Evolutionary conservation across 2,113 vertebrate genomes (phyloP).

Genomic region (Camelus bactrianus): DNA sequence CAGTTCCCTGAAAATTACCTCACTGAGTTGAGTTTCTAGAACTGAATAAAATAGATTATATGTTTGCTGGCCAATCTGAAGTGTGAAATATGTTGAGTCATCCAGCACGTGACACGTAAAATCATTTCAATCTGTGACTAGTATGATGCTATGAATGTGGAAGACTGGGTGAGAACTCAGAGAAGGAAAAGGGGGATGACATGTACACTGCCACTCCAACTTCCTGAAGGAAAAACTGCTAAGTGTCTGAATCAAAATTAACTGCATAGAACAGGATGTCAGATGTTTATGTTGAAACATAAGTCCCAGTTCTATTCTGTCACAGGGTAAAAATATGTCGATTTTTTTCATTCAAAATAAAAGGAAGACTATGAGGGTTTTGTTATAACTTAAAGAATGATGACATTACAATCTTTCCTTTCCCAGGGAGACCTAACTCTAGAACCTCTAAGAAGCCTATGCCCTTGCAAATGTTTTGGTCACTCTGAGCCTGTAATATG

Average conservation of each 20-base stretch:
- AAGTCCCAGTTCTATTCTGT: slow-evolving; percentile 25
- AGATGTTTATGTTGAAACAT: slow-evolving; percentile 34
- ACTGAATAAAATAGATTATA: not conserved
- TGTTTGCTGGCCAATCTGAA: not conserved
- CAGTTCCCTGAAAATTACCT: not conserved
- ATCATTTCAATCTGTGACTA: not conserved
- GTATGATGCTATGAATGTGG: not conserved
- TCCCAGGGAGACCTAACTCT: not conserved
- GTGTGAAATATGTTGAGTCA: not conserved
- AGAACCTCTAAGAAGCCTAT: not conserved
- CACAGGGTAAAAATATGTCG: not conserved
- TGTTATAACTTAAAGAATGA: slow-evolving; percentile 13
- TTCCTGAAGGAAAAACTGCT: slow-evolving; percentile 21
- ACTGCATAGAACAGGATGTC: slow-evolving; percentile 5
- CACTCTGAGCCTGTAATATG: not conserved
- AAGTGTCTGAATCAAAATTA: slow-evolving; percentile 34
- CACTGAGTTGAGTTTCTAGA: not conserved
- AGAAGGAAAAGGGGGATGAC: not conserved
- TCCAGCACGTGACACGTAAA: not conserved
- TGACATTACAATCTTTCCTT: not conserved
- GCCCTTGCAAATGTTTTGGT: not conserved
- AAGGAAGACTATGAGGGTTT: not conserved
- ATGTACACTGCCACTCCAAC: not conserved
- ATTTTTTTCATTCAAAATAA: slow-evolving; percentile 54
- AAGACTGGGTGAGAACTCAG: not conserved